phyloP scores from a whole-genome alignment of 2,113 vertebrate species.

The Bubalus kerabau region DNA sequence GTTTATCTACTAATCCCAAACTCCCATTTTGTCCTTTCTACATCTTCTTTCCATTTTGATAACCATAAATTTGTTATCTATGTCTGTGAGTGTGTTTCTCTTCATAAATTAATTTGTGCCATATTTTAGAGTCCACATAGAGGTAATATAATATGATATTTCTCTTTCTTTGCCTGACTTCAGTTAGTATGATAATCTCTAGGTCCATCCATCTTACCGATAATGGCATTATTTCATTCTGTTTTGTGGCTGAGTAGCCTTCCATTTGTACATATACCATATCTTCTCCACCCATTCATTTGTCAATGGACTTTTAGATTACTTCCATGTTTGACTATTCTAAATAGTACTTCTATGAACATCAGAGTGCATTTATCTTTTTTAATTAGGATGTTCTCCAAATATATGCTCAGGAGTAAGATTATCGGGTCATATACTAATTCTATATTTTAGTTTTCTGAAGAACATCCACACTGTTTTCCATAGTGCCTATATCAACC shows the following conservation, averaged over 20 bases:
- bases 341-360: not conserved
- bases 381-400: not conserved
- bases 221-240: not conserved
- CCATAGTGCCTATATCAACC: not conserved
- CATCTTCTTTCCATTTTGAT: not conserved
- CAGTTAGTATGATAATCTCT: not conserved
- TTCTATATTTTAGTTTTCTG: not conserved
- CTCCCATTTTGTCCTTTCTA: not conserved
- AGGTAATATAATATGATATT: not conserved
- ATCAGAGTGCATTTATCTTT: not conserved
- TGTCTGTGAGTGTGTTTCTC: not conserved
- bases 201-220: not conserved
- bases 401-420: not conserved
- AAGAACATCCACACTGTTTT: not conserved
- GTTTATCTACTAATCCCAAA: not conserved
- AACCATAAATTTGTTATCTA: not conserved
- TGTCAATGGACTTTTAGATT: not conserved
- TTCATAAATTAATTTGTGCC: not conserved
- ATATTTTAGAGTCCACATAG: not conserved
- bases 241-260: not conserved
- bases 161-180: not conserved
- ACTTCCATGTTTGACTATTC: not conserved
- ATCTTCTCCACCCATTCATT: not conserved
- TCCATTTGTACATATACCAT: not conserved
- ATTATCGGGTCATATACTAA: not conserved